Percentiles rank a stretch among this genome's conserved stretches.
Evolutionary conservation across 2,888 invertebrate genomes (phyloP).

Genomic region (Orthosia gothica): DNA sequence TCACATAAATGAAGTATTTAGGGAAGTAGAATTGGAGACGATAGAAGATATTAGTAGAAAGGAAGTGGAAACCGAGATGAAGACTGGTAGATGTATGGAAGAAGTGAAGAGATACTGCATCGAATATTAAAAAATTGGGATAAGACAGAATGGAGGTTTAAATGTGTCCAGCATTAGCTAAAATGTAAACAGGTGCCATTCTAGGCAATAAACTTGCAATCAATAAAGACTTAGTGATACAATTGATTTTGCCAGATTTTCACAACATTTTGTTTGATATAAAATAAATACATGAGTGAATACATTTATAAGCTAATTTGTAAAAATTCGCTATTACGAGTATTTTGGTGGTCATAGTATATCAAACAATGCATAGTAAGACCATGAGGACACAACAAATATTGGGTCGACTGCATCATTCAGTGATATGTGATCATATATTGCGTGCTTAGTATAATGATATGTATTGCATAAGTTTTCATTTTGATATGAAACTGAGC

Average conservation of each 20-base stretch:
- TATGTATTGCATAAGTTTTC: conserved; percentile 69
- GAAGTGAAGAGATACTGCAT: background rate
- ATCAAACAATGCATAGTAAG: background rate
- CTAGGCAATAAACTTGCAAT: background rate
- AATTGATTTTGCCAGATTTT: background rate
- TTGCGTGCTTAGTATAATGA: conserved; percentile 75
- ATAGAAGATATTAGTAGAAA: background rate
- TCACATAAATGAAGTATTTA: background rate
- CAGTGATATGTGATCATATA: conserved; percentile 60
- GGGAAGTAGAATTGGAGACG: background rate
- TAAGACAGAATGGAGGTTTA: background rate
- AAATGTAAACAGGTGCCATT: background rate
- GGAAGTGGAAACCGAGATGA: background rate
- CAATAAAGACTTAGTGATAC: background rate
- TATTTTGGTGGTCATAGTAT: background rate
- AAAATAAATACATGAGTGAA: background rate
- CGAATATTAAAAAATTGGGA: background rate
- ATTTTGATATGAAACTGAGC: conserved; percentile 28
- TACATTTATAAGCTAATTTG: background rate
- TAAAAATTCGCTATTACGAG: background rate
- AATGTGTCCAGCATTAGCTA: conserved; percentile 13
- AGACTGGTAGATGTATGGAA: background rate
- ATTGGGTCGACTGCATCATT: conserved; percentile 56
- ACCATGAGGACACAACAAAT: background rate
- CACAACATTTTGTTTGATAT: background rate